phyloP scores from a whole-genome alignment of 1,140 invertebrate species.

The Heterodera carotae region DNA sequence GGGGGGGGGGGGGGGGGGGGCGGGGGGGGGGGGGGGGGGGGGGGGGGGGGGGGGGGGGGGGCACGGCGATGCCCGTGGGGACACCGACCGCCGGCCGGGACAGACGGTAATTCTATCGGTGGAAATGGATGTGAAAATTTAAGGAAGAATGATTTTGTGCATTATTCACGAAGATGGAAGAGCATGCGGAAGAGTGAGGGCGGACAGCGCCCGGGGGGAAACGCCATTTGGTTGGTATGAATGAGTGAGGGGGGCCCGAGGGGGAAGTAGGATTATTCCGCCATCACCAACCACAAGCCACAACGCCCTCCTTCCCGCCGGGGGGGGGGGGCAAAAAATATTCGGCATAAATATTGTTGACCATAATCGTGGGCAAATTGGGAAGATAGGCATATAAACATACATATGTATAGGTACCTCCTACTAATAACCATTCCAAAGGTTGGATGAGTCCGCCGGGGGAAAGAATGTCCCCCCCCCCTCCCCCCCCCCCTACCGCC shows the following conservation, averaged over 20 bases:
- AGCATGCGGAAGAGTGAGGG: neutral
- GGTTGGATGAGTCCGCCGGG: neutral
- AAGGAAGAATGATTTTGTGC: conserved; percentile 2
- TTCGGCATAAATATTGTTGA: no score
- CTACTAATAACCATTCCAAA: neutral
- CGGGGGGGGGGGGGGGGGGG: no score
- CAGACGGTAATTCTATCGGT: neutral
- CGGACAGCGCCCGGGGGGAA: neutral
- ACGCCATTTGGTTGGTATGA: neutral
- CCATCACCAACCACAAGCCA: no score
- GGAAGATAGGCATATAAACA: no score
- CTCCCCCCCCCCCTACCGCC: no score
- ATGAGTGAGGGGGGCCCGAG: neutral
- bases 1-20: no score
- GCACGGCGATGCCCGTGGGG: no score
- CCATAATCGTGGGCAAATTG: no score
- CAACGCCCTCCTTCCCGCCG: no score
- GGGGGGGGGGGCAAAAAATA: no score
- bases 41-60: no score
- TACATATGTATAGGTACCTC: neutral
- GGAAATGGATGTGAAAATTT: conserved; percentile 3
- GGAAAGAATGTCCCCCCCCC: neutral
- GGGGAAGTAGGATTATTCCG: neutral
- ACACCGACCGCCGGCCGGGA: no score
- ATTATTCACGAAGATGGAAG: conserved; percentile 2